phyloP scores from a whole-genome alignment of 2,888 invertebrate species.

The Clitarchus hookeri region DNA sequence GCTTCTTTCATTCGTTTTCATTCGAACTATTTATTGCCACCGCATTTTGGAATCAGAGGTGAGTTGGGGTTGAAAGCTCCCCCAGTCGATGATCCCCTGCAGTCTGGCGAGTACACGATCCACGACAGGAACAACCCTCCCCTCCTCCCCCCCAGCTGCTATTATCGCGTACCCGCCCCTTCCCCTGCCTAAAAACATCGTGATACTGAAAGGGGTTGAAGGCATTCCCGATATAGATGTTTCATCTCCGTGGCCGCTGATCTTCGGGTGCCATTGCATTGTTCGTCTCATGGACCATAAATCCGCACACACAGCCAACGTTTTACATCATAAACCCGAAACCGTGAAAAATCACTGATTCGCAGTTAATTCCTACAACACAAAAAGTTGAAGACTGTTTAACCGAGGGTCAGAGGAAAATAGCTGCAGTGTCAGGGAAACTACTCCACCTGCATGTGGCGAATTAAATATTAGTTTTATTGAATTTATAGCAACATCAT shows the following conservation, averaged over 20 bases:
- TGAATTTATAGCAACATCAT: no score
- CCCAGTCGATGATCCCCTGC: not conserved
- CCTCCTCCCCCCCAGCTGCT: not conserved
- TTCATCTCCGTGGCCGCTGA: not conserved
- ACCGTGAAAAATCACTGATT: no score
- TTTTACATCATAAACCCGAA: no score
- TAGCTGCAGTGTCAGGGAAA: no score
- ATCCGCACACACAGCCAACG: no score
- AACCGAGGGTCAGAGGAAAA: no score
- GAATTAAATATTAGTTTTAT: no score
- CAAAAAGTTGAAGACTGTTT: no score
- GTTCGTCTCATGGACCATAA: no score
- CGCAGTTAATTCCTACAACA: no score
- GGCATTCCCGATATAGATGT: not conserved
- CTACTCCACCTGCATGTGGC: no score
- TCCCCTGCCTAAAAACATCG: not conserved
- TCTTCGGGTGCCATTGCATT: no score
- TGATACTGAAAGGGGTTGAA: not conserved
- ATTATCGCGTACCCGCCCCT: not conserved
- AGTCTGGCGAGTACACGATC: not conserved
- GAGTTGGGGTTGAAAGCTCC: not conserved
- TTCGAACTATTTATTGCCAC: conserved; percentile 4
- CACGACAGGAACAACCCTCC: not conserved
- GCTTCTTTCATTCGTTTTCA: not conserved
- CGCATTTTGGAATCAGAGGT: not conserved